A percentile compares a stretch with the other conserved stretches of the same genome.
These are phyloP conservation scores for Hyppa rectilinea DNA, from an alignment of 2,888 invertebrate species.

Conservation along the genomic window DNA sequence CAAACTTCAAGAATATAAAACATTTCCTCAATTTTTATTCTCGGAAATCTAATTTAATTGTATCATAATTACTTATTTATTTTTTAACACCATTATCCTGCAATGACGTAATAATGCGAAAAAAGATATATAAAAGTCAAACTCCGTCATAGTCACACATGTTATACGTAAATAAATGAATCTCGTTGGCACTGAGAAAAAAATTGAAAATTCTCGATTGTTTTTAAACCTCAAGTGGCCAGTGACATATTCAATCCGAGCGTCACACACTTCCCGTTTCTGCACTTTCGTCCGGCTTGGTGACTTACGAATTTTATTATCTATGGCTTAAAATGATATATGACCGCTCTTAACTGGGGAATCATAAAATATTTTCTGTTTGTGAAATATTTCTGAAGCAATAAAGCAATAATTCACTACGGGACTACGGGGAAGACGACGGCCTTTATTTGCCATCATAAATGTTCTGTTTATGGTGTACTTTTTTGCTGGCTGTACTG, in stretches of 20 bases:
- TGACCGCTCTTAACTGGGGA: slow-evolving; percentile 89
- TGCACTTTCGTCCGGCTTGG: slow-evolving; percentile 85
- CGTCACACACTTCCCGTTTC: slow-evolving; percentile 71
- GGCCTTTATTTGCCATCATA: slow-evolving; percentile 90
- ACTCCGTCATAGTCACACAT: no score
- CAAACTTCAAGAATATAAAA: background rate
- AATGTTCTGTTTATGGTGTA: slow-evolving; percentile 89
- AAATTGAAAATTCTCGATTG: background rate
- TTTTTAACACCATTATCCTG: no score
- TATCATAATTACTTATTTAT: no score
- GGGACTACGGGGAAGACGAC: slow-evolving; percentile 89
- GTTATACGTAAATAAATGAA: background rate
- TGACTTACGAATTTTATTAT: slow-evolving; percentile 90
- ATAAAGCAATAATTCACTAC: slow-evolving; percentile 91
- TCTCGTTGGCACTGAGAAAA: background rate
- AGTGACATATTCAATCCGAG: slow-evolving; percentile 57
- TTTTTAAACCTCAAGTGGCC: background rate
- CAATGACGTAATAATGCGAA: no score
- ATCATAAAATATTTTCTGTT: slow-evolving; percentile 91
- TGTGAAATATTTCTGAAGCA: slow-evolving; percentile 91
- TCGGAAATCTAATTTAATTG: no score
- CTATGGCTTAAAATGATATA: slow-evolving; percentile 91
- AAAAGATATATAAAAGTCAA: no score
- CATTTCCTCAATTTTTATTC: no score
- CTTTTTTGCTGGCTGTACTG: slow-evolving; percentile 82